phyloP scores from a whole-genome alignment of 2,888 invertebrate genomes.

The Andrena praecox region DNA sequence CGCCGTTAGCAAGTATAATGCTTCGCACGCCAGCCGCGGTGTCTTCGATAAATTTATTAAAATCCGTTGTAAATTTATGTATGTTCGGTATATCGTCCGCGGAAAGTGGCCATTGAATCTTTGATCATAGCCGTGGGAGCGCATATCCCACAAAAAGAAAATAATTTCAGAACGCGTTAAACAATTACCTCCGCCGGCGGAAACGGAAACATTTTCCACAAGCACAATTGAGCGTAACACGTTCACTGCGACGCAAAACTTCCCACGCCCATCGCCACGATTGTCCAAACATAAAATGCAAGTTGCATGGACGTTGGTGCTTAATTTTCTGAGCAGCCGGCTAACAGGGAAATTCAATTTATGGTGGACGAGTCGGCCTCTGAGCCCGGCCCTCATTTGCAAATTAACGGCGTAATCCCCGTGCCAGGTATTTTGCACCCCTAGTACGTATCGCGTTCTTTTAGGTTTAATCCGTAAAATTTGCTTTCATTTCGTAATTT shows the following conservation, averaged over 20 bases:
- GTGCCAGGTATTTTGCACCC: background rate
- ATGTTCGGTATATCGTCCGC: background rate
- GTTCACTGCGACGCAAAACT: background rate
- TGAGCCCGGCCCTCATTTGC: background rate
- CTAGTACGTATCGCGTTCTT: background rate
- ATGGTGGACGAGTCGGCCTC: background rate
- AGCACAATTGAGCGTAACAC: background rate
- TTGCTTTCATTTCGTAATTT: slow-evolving; percentile 10
- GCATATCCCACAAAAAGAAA: background rate
- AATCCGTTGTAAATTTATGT: slow-evolving; percentile 32
- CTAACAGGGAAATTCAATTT: background rate
- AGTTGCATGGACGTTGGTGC: background rate
- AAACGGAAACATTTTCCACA: slow-evolving; percentile 1
- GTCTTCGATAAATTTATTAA: slow-evolving; percentile 50
- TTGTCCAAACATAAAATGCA: background rate
- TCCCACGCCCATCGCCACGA: background rate
- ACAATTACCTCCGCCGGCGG: background rate
- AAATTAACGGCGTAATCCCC: background rate
- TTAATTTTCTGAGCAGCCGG: slow-evolving; percentile 4
- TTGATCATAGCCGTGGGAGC: slow-evolving; percentile 21
- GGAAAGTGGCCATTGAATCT: slow-evolving; percentile 34
- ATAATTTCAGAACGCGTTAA: slow-evolving; percentile 21
- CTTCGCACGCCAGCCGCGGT: slow-evolving; percentile 22
- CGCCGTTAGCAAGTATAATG: slow-evolving; percentile 55
- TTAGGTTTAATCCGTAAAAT: slow-evolving; percentile 3